These are phyloP conservation scores for Lagopus leucura DNA, from an alignment of 2,113 vertebrate species.

Conservation along the genomic window DNA sequence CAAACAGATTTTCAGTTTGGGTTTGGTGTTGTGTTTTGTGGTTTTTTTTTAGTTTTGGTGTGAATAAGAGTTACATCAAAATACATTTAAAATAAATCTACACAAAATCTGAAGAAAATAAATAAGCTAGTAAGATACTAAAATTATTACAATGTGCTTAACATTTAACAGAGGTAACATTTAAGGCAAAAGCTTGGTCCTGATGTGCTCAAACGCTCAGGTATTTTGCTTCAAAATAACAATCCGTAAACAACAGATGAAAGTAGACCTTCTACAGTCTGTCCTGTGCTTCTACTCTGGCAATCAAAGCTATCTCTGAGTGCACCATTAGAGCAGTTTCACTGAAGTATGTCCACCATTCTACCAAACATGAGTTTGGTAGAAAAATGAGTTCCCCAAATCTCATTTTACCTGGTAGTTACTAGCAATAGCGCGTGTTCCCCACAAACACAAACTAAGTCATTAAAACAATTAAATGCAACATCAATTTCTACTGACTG, in stretches of 20 bases:
- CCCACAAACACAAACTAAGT: background rate
- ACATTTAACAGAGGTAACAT: background rate
- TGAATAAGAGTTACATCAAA: background rate
- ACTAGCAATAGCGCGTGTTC: background rate
- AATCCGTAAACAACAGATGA: background rate
- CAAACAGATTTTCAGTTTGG: background rate
- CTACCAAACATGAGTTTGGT: background rate
- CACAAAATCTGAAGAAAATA: background rate
- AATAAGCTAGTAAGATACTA: background rate
- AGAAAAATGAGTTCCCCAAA: background rate
- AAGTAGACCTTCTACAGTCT: background rate
- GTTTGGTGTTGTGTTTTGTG: background rate
- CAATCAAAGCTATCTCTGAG: background rate
- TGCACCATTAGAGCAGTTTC: background rate
- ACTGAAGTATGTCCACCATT: background rate
- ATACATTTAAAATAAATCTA: background rate
- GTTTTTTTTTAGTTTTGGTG: background rate
- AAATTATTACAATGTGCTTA: background rate
- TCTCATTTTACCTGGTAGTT: background rate
- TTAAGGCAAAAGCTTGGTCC: background rate
- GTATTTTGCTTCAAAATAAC: constrained; percentile 33
- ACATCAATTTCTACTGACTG: background rate
- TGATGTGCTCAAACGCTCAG: background rate
- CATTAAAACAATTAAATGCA: background rate
- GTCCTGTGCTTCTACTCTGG: background rate